Conservation (phyloP, 2,888 invertebrate species). For the Parnassius smintheus region DNA sequence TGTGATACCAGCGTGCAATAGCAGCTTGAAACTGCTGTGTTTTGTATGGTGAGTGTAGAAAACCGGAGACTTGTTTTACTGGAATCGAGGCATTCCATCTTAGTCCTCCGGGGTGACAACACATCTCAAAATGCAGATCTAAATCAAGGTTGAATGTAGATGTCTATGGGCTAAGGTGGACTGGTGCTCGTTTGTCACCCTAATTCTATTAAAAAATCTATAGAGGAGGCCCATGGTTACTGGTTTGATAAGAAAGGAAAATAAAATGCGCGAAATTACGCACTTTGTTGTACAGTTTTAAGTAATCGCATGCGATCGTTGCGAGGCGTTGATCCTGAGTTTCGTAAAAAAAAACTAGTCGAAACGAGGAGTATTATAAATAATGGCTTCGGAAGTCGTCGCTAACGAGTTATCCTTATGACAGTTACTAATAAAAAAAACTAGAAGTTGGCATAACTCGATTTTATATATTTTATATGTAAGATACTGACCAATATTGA, state of each 20-base stretch:
- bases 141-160: too few relatives aligned
- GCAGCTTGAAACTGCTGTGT: too few relatives aligned
- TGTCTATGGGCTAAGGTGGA: too few relatives aligned
- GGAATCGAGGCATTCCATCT: too few relatives aligned
- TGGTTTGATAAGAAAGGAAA: not conserved
- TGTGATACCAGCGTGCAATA: too few relatives aligned
- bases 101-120: too few relatives aligned
- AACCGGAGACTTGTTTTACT: too few relatives aligned
- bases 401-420: conserved; percentile 5
- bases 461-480: not conserved
- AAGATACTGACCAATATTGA: not conserved
- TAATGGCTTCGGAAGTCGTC: conserved; percentile 14
- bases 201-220: too few relatives aligned
- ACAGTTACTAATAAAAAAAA: conserved; percentile 13
- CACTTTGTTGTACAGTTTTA: not conserved
- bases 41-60: too few relatives aligned
- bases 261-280: conserved; percentile 26
- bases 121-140: too few relatives aligned
- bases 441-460: not conserved
- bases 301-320: conserved; percentile 3
- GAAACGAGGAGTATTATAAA: conserved; percentile 1
- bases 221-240: too few relatives aligned
- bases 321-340: conserved; percentile 1
- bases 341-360: conserved; percentile 14
- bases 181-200: too few relatives aligned